Conservation (phyloP, 2,888 invertebrate genomes). For the Muscina levida region DNA sequence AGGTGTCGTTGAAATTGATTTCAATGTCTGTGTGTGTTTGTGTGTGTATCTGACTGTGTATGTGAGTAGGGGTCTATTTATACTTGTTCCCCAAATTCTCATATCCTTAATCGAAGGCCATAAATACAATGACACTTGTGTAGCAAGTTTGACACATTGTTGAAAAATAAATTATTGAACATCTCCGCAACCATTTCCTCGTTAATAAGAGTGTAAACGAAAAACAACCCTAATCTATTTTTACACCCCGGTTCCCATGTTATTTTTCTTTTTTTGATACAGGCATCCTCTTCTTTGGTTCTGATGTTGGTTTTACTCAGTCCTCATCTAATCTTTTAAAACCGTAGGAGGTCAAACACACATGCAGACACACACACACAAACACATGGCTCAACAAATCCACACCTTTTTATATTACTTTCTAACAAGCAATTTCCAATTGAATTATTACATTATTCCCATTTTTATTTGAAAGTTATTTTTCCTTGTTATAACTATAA, state of each 20-base stretch:
- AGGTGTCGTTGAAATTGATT: constrained; percentile 27
- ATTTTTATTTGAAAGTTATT: constrained; percentile 8
- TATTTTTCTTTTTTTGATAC: background rate
- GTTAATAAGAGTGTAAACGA: background rate
- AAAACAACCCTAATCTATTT: constrained; percentile 30
- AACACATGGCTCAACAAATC: too few species aligned
- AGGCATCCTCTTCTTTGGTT: background rate
- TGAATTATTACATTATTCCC: constrained; percentile 36
- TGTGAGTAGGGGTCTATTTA: too few species aligned
- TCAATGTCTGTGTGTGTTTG: background rate
- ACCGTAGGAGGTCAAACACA: background rate
- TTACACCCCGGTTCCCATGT: background rate
- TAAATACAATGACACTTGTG: constrained; percentile 26
- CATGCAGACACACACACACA: background rate
- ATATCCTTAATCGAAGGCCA: background rate
- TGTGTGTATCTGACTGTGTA: too few species aligned
- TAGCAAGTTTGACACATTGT: constrained; percentile 35
- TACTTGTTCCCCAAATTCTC: background rate
- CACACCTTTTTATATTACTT: constrained; percentile 15
- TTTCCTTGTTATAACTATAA: background rate
- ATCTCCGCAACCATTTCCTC: constrained; percentile 12
- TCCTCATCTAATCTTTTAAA: constrained; percentile 24
- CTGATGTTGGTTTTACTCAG: background rate
- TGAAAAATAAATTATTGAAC: constrained; percentile 40
- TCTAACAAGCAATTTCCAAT: constrained; percentile 26